Evolutionary conservation across 2,113 vertebrate genomes (phyloP).

Genomic region (Corvus moneduloides): DNA sequence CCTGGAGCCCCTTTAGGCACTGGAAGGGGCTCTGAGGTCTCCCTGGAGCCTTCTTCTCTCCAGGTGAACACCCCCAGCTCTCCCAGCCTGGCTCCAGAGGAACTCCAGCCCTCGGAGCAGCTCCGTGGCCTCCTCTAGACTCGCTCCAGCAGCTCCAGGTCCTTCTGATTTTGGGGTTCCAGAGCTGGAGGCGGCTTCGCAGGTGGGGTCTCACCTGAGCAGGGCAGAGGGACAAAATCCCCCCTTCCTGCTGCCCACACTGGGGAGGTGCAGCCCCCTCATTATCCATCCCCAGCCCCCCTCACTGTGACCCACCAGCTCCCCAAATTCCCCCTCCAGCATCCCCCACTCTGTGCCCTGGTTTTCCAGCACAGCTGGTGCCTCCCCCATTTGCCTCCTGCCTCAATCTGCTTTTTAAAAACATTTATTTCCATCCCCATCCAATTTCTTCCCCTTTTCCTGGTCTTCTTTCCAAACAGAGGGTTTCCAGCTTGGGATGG

Average conservation of each 20-base stretch:
- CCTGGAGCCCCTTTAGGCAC: neutral
- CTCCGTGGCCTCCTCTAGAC: fast-evolving
- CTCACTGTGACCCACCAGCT: neutral
- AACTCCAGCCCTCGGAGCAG: neutral
- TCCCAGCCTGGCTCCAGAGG: neutral
- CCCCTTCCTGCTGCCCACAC: neutral
- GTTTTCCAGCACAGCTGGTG: neutral
- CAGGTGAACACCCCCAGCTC: neutral
- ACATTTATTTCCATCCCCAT: neutral
- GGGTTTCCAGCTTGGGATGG: neutral
- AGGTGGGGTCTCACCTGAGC: neutral
- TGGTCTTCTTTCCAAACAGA: neutral
- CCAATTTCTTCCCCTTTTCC: neutral
- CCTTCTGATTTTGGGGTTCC: neutral
- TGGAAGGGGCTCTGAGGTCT: fast-evolving
- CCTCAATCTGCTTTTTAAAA: neutral
- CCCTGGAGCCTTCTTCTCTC: neutral
- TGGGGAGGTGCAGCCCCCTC: neutral
- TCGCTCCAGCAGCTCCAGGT: neutral
- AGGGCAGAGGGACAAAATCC: neutral
- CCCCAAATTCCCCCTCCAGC: neutral
- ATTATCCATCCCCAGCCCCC: too few species aligned
- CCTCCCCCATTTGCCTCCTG: neutral
- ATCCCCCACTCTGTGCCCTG: fast-evolving
- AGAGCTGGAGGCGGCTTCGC: neutral